Evolutionary conservation across 1,140 invertebrate genomes (phyloP), one percentile per base, ranked within the genome.

Genomic region (Scaptomyza hsui): DNA sequence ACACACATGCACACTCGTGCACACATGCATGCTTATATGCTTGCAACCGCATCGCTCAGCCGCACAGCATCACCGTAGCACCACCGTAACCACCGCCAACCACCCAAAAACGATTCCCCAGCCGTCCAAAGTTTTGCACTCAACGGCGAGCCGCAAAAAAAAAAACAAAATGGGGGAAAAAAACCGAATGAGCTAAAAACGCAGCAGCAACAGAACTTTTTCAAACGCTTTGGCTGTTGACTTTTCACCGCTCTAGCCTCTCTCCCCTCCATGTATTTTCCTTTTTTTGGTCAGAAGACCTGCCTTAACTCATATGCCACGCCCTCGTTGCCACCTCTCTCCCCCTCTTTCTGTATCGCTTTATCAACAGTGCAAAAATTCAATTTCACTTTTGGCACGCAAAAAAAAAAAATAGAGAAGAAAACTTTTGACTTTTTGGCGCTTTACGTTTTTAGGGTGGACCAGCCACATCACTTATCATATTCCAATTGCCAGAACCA

Each of bases 331-430:
- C 45, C 37, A 4, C 2, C 9, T n/a, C n/a, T 4, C 32, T 18
- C 7, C 7, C 32, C 32, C 0, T 15, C 26, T 21, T 21, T 21
- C 47, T 85, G 73, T 86, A 81, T 78, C 77, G 72, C 59, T 86
- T 81, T 78, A 77, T 80, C 81, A 86, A 74, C 70, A 88, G 69
- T 67, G 67, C 57, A 75, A 82, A 82, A 88, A 88, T 88, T 88
- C 82, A 88, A 88, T 88, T 88, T 88, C 82, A 80, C 67, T 85
- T 85, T 72, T 79, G 60, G 71, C 75, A 72, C 72, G 65, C 62
- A 69, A 55, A 64, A 45, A 47, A 44, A 19, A 5, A 26, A 26
- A 19, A 18, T n/a, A n/a, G 13, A n/a, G 9, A 29, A 29, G 9
- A 10, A 41, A 48, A 35, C 42, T 67, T 67, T 60, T 49, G 69